Evolutionary conservation across 2,888 invertebrate species (phyloP), one percentile per base, ranked within the genome.

Genomic region (Tromatobia lineatoria): DNA sequence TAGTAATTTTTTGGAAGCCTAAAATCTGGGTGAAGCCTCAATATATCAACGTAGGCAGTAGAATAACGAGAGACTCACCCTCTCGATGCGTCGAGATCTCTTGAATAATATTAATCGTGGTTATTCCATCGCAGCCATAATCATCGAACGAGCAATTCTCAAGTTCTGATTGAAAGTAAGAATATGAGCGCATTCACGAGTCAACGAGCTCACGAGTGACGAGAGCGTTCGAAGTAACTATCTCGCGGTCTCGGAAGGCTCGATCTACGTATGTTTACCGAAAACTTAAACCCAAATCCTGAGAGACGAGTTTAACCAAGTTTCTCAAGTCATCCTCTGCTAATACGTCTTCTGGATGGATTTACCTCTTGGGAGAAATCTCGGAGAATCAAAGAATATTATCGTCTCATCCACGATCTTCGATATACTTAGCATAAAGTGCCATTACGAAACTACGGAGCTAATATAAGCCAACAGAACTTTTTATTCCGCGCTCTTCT

Each of bases 131-230:
- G 54, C 38, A 74, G 61, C 18, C 20, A 25, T 64, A 70, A 79
- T 71, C 70, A 70, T 79, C 82, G 82, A 79, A 64, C 64, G 70
- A 15, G 70, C 69, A 47, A 82, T 82, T 75, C 69, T 54, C 67
- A 74, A 83, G 74, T 83, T 78, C 64, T 69, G 78, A 83, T 79
- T 64, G 78, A 75, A 70, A 57, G 52, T 79, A 75, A 83, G 82
- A 79, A 79, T 79, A 69, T 75, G 25, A 75, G 79, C 61, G 70
- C 67, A 18, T 83, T 79, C 74, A 69, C 74, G 74, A 70, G 70
- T 83, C 82, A 79, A 75, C 82, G 82, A 75, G 70, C 34, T 74
- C 59, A 42, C 61, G 50, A 61, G 52, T 42, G 64, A 69, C 67
- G 50, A 71, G 50, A 71, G 59, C 59, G 59, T 61, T 77, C 77